Conservation (phyloP, 2,797 vertebrate genomes). For the Microtus obscurus region DNA sequence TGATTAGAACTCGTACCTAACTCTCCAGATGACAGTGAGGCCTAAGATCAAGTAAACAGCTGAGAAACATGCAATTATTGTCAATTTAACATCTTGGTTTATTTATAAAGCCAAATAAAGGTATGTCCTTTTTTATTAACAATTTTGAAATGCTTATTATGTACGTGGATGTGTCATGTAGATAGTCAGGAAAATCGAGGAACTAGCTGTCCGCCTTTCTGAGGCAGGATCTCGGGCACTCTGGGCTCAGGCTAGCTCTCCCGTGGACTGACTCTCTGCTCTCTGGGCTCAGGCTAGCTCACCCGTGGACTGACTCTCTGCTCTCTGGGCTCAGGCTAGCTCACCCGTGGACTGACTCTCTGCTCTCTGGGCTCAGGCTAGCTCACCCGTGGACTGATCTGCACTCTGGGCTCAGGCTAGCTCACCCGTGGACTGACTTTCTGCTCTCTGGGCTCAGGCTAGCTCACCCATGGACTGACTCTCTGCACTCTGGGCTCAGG, state of each 20-base stretch:
- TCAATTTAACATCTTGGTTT: neutral
- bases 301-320: too few species aligned
- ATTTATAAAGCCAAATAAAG: conserved; percentile 4
- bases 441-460: neutral
- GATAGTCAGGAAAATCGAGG: neutral
- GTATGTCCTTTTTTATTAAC: neutral
- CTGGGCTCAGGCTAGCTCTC: neutral
- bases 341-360: too few species aligned
- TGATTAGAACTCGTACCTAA: conserved; percentile 31
- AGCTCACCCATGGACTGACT: too few species aligned
- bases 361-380: too few species aligned
- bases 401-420: too few species aligned
- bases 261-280: too few species aligned
- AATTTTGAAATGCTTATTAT: neutral
- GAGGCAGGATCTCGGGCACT: neutral
- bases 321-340: too few species aligned
- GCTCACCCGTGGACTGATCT: too few species aligned
- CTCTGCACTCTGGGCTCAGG: too few species aligned
- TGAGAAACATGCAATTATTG: neutral
- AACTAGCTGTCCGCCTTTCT: neutral
- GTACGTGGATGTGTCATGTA: neutral
- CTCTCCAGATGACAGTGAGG: neutral
- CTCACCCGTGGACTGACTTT: too few species aligned
- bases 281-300: neutral
- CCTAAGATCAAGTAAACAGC: neutral